A percentile compares a stretch with the other conserved stretches of the same genome.
Conservation (phyloP, 1,140 invertebrate species). For the Drosophila navojoa region DNA sequence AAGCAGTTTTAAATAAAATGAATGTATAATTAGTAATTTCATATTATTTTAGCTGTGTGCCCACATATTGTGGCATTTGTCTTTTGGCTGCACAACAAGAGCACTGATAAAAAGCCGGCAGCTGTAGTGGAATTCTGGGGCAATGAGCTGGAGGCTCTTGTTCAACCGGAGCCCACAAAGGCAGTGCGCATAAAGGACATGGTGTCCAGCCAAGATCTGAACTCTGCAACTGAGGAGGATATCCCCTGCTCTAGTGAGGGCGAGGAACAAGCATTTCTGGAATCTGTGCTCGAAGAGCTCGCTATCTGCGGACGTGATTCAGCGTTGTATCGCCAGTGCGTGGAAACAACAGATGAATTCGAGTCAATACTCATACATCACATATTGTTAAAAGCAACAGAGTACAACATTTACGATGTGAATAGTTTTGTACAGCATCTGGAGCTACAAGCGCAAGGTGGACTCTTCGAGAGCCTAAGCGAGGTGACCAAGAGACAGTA, state of each 20-base stretch:
- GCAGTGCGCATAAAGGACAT: slow-evolving; percentile 66
- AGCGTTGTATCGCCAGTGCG: slow-evolving; percentile 70
- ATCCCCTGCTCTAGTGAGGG: slow-evolving; percentile 27
- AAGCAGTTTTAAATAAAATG: neutral
- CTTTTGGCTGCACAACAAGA: slow-evolving; percentile 76
- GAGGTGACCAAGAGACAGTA: slow-evolving; percentile 68
- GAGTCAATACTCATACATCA: slow-evolving; percentile 75
- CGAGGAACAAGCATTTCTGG: slow-evolving; percentile 63
- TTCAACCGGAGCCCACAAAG: slow-evolving; percentile 54
- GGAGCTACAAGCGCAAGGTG: slow-evolving; percentile 65
- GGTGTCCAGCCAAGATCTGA: slow-evolving; percentile 53
- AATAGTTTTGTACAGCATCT: slow-evolving; percentile 64
- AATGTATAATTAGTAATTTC: neutral
- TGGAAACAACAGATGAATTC: slow-evolving; percentile 69
- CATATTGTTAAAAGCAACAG: slow-evolving; percentile 53
- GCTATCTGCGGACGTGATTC: slow-evolving; percentile 62
- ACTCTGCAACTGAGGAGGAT: slow-evolving; percentile 44
- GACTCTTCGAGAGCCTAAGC: slow-evolving; percentile 62
- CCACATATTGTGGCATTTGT: slow-evolving; percentile 68
- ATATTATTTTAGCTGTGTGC: slow-evolving; percentile 48
- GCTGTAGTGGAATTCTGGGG: slow-evolving; percentile 76
- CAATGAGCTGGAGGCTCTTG: slow-evolving; percentile 62
- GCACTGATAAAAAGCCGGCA: slow-evolving; percentile 47
- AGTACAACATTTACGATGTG: slow-evolving; percentile 61
- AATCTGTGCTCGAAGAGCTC: slow-evolving; percentile 70